phyloP scores from a whole-genome alignment of 2,113 vertebrate species.

The Pimephales promelas region DNA sequence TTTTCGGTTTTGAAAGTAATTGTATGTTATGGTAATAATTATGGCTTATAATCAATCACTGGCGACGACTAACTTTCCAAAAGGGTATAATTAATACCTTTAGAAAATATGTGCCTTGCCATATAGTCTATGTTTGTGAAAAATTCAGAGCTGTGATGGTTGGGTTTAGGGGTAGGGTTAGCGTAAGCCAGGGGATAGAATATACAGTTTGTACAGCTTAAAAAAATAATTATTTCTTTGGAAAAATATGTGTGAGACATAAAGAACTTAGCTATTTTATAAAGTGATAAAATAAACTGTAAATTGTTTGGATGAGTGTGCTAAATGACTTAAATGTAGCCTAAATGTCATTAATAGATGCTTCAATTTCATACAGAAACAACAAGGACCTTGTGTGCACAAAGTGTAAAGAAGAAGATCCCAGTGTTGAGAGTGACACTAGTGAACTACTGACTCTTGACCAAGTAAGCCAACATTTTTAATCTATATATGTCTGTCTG shows the following conservation, averaged over 20 bases:
- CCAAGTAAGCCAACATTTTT: slow-evolving; percentile 68
- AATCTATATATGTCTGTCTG: neutral
- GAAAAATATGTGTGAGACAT: too few species aligned
- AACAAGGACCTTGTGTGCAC: slow-evolving; percentile 73
- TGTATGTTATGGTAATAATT: neutral
- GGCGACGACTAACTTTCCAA: neutral
- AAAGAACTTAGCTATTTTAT: neutral
- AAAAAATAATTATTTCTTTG: too few species aligned
- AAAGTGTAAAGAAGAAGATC: slow-evolving; percentile 74
- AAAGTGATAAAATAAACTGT: neutral
- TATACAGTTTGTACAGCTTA: too few species aligned
- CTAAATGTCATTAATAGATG: neutral
- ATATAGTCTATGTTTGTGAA: neutral
- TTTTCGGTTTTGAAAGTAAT: neutral
- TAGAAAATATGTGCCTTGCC: too few species aligned
- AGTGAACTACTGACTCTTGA: slow-evolving; percentile 72
- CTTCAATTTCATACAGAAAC: slow-evolving; percentile 65
- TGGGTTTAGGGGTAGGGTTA: too few species aligned
- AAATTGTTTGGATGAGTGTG: neutral
- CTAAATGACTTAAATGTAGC: neutral
- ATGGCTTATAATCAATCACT: neutral
- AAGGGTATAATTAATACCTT: neutral
- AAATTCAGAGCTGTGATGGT: too few species aligned
- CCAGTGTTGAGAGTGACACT: slow-evolving; percentile 62
- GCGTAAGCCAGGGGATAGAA: too few species aligned